Conservation (phyloP, 1,140 invertebrate species). For the Drosophila funebris region DNA sequence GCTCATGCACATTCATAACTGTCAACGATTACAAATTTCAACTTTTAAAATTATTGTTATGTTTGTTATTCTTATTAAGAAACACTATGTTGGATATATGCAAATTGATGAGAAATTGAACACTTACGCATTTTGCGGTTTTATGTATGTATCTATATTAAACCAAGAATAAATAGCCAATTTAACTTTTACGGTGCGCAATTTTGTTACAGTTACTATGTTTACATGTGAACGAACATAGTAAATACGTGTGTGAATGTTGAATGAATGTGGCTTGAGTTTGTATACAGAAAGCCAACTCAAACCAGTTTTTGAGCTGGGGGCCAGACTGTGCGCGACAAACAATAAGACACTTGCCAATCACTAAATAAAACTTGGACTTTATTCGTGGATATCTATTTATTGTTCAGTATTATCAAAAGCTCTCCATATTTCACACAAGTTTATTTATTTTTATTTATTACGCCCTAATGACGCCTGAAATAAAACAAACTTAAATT, state of each 20-base stretch:
- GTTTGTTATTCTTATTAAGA: neutral
- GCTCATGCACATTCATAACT: too few species aligned
- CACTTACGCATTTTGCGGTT: slow-evolving; percentile 39
- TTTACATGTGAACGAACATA: slow-evolving; percentile 26
- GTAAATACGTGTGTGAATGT: slow-evolving; percentile 17
- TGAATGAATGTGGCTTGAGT: slow-evolving; percentile 28
- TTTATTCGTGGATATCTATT: neutral
- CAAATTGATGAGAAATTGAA: neutral
- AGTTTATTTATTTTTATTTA: neutral
- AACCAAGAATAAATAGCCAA: neutral
- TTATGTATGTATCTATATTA: neutral
- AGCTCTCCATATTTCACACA: neutral
- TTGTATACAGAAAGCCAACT: slow-evolving; percentile 33
- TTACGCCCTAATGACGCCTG: neutral
- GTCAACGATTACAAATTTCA: too few species aligned
- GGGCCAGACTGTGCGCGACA: slow-evolving; percentile 25
- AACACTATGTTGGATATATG: neutral
- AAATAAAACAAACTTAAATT: slow-evolving; percentile 43
- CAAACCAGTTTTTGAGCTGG: slow-evolving; percentile 41
- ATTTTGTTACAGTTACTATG: slow-evolving; percentile 20
- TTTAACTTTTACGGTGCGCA: neutral
- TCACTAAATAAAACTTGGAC: neutral
- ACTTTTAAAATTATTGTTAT: too few species aligned
- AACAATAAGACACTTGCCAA: slow-evolving; percentile 9
- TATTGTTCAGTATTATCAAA: slow-evolving; percentile 1